phyloP scores from a whole-genome alignment of 2,113 vertebrate genomes.

The Tragelaphus scriptus region DNA sequence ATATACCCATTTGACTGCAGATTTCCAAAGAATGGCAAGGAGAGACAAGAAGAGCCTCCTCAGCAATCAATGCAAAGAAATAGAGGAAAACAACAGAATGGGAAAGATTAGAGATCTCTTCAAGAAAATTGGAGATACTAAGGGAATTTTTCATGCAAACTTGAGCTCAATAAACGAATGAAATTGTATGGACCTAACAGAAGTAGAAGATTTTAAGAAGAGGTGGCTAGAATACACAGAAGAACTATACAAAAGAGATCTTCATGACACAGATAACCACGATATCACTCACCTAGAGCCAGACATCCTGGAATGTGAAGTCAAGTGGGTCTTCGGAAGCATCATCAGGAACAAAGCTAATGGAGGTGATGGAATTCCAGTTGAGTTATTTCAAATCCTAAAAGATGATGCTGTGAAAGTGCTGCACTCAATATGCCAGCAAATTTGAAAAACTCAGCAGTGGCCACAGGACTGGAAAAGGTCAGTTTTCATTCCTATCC shows the following conservation, averaged over 20 bases:
- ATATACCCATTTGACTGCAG: not conserved
- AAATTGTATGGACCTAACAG: not conserved
- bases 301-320: not conserved
- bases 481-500: not conserved
- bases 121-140: not conserved
- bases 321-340: not conserved
- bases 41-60: not conserved
- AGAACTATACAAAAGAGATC: not conserved
- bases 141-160: not conserved
- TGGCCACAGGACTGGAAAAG: not conserved
- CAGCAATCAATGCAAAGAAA: not conserved
- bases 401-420: not conserved
- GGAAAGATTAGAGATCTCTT: not conserved
- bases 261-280: not conserved
- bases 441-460: not conserved
- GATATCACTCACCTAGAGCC: not conserved
- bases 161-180: not conserved
- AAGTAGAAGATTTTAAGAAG: not conserved
- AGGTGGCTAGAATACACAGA: not conserved
- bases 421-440: not conserved
- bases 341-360: not conserved
- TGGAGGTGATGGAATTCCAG: not conserved
- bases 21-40: not conserved
- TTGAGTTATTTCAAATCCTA: not conserved
- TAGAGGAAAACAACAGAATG: not conserved